A percentile compares a stretch with the other conserved stretches of the same genome.
Conservation (phyloP, 2,113 vertebrate species). For the Mus spicilegus region DNA sequence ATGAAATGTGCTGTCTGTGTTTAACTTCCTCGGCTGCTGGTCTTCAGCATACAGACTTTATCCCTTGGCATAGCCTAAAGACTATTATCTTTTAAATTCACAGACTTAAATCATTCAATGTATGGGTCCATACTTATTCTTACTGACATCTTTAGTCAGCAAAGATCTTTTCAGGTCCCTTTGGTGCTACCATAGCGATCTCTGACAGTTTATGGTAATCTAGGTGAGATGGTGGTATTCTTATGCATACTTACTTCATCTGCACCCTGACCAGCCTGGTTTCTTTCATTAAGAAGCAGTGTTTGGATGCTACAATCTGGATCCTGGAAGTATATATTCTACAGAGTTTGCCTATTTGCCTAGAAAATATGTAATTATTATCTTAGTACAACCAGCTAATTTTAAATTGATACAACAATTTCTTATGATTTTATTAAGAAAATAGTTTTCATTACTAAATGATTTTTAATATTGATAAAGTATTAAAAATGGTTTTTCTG, state of each 20-base stretch:
- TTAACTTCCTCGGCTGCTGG: not conserved
- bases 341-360: not conserved
- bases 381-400: constrained; percentile 17
- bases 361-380: constrained; percentile 3
- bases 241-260: not conserved
- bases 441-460: constrained; percentile 41
- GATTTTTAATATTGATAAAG: constrained; percentile 42
- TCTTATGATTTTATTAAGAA: constrained; percentile 12
- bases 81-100: not conserved
- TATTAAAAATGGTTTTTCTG: constrained; percentile 15
- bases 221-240: not conserved
- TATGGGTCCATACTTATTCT: not conserved
- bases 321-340: not conserved
- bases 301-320: not conserved
- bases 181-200: not conserved
- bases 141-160: not conserved
- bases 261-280: not conserved
- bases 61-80: not conserved
- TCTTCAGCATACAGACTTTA: not conserved
- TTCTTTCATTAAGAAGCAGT: constrained; percentile 24
- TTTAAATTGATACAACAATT: constrained; percentile 46
- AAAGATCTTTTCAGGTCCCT: not conserved
- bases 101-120: not conserved
- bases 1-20: not conserved
- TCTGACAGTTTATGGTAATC: not conserved